These are phyloP conservation scores for Varecia variegata DNA, from an alignment of 2,797 vertebrate species.

Conservation along the genomic window DNA sequence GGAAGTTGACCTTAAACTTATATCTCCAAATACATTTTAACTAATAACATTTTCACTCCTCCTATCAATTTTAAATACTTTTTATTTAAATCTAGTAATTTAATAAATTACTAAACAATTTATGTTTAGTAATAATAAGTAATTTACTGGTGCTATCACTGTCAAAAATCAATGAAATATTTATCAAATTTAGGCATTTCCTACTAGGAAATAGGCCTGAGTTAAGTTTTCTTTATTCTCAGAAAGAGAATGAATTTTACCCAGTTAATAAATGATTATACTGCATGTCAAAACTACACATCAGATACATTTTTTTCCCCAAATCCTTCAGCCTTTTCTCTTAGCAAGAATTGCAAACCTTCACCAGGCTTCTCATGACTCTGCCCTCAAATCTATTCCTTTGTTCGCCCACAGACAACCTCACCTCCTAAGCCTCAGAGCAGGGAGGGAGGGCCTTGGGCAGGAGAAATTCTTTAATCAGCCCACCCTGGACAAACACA, in stretches of 20 bases:
- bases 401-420: not conserved
- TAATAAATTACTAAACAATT: not conserved
- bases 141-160: not conserved
- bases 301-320: not conserved
- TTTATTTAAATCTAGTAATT: not conserved
- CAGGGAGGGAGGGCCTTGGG: rapidly evolving
- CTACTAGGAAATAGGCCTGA: not conserved
- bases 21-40: not conserved
- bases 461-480: not conserved
- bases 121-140: not conserved
- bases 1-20: not conserved
- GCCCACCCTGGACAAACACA: not conserved
- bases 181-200: not conserved
- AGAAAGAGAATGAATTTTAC: not conserved
- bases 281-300: not conserved
- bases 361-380: not conserved
- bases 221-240: not conserved
- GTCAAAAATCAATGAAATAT: not conserved
- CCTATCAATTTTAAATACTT: not conserved
- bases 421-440: not conserved
- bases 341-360: not conserved
- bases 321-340: not conserved
- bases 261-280: not conserved
- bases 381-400: not conserved
- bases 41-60: not conserved